Evolutionary conservation across 2,888 invertebrate species (phyloP), one percentile per base, ranked within the genome.

Genomic region (Drosophila fungiperda): DNA sequence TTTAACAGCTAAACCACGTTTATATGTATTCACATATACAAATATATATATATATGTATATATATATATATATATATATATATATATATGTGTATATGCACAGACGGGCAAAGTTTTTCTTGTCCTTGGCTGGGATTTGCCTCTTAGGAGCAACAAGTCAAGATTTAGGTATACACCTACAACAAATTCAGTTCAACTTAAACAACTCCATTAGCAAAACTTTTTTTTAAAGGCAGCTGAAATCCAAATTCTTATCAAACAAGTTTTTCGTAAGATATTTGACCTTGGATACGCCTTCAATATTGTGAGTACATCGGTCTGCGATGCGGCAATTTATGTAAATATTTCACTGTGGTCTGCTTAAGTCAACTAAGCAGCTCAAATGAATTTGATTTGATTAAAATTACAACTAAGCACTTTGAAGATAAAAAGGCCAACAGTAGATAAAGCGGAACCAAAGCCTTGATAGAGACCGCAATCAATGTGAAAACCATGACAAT

Each of bases 1-100:
- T 67, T 65, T 53, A 70, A 63, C 63, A 76, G 86, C 86, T 73
- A 15, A 59, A 3, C 15, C 57, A 12, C 40, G 35, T 23, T 53
- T 45, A 26, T 26, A 23, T 52, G 23, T 52, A 20, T 23, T 48
- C 17, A 42, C 26, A 53, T 12, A 66, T 38, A 49, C 17, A 48
- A 15, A 26, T 52, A 40, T 17, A 50, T 17, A 35, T 20, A 49
- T 42, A 35, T 12, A 66, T 38, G 42, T 17, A 53, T 11, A 26
- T 52, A 42, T 20, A 49, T 42, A 35, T 12, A 66, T 38, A 49
- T 17, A 53, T 11, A 26, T 52, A 42, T 15, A 45, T 12, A 32
- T 23, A 50, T 36, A 35, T 20, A 66, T 45, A 36, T 32, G 35
- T 20, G n/a, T 45, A 36, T 35, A 40, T 11, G 15, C 23, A 57